These are phyloP conservation scores for Melanotaenia maccullochi DNA, from an alignment of 2,797 vertebrate species.

Conservation along the genomic window DNA sequence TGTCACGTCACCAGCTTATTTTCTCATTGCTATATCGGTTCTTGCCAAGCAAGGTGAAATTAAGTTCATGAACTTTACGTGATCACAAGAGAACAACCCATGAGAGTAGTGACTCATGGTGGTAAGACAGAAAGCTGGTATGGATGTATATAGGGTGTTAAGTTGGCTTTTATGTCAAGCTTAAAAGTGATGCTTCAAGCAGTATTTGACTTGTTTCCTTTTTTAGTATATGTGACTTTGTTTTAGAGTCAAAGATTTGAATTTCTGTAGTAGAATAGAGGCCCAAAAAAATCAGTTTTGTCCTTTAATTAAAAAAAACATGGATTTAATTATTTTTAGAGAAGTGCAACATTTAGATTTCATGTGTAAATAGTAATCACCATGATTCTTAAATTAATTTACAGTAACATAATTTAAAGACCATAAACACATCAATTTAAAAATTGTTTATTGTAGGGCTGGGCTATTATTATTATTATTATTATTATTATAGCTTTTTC, in stretches of 20 bases:
- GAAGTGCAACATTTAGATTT: no score
- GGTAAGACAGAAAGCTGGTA: slow-evolving; percentile 20
- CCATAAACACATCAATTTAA: no score
- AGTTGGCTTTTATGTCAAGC: not conserved
- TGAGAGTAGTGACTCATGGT: slow-evolving; percentile 45
- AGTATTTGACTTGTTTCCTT: not conserved
- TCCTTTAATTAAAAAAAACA: no score
- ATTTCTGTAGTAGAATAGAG: not conserved
- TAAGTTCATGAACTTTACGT: slow-evolving; percentile 65
- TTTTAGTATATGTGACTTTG: not conserved
- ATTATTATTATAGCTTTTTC: no score
- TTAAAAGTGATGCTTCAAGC: not conserved
- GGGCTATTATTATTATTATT: no score
- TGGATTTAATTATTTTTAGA: no score
- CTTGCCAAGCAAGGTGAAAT: slow-evolving; percentile 64
- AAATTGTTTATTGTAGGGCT: no score
- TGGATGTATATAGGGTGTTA: slow-evolving; percentile 9
- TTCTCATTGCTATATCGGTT: slow-evolving; percentile 55
- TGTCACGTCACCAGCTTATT: slow-evolving; percentile 60
- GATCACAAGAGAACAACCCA: slow-evolving; percentile 34
- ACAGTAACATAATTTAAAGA: no score
- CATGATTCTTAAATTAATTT: no score
- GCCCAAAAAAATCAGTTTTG: no score
- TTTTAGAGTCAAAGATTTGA: not conserved
- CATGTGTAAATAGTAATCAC: no score